A percentile compares a stretch with the other conserved stretches of the same genome.
Evolutionary conservation across 2,797 vertebrate species (phyloP).

Genomic region (Coregonus suidteri): DNA sequence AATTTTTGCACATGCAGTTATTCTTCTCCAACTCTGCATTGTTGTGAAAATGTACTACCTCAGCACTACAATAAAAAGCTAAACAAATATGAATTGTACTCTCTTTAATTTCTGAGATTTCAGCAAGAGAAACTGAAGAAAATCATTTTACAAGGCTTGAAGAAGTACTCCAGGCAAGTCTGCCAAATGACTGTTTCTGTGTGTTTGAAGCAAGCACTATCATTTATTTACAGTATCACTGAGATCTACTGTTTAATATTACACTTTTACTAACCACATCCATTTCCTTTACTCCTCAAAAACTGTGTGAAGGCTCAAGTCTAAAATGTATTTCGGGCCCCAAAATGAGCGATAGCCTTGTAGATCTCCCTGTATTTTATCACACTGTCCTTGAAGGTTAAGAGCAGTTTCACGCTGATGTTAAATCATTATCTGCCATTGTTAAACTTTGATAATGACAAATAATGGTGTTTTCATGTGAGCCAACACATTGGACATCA

Average conservation of each 20-base stretch:
- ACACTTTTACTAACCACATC: background rate
- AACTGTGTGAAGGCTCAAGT: background rate
- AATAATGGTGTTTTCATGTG: slow-evolving; percentile 70
- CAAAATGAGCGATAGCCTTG: background rate
- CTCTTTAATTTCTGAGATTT: slow-evolving; percentile 6
- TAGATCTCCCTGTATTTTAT: slow-evolving; percentile 33
- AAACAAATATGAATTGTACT: slow-evolving; percentile 69
- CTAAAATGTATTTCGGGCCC: slow-evolving; percentile 14
- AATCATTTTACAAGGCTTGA: slow-evolving; percentile 37
- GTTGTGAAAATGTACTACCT: slow-evolving; percentile 57
- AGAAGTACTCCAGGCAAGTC: slow-evolving; percentile 19
- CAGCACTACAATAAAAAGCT: slow-evolving; percentile 59
- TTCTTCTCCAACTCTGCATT: slow-evolving; percentile 47
- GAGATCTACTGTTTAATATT: background rate
- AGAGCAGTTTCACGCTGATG: slow-evolving; percentile 37
- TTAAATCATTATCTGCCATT: slow-evolving; percentile 60
- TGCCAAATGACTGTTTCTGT: slow-evolving; percentile 35
- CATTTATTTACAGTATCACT: slow-evolving; percentile 33
- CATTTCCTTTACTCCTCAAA: too few species aligned
- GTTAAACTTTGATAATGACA: slow-evolving; percentile 67
- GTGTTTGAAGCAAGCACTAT: slow-evolving; percentile 29
- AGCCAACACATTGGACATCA: slow-evolving; percentile 64
- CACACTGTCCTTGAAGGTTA: slow-evolving; percentile 59
- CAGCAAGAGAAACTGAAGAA: slow-evolving; percentile 14
- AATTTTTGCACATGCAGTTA: slow-evolving; percentile 62